Evolutionary conservation across 1,140 invertebrate genomes (phyloP).

Genomic region (Drosophila orena): DNA sequence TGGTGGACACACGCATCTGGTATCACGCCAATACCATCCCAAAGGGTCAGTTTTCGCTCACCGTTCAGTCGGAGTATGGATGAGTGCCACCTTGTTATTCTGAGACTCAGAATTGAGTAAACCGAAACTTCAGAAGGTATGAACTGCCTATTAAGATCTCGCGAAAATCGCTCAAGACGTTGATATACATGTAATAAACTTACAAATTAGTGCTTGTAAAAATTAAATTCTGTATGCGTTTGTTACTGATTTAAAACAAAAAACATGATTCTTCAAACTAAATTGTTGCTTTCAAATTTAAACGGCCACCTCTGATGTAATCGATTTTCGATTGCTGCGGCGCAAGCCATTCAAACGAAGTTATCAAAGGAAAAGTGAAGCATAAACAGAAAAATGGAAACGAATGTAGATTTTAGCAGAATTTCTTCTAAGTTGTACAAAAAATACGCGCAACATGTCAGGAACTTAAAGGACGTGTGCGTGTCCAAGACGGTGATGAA

Average conservation of each 20-base stretch:
- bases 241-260: too few relatives aligned
- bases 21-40: slow-evolving; percentile 95
- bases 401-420: slow-evolving; percentile 42
- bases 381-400: slow-evolving; percentile 41
- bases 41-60: slow-evolving; percentile 94
- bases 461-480: slow-evolving; percentile 49
- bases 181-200: too few relatives aligned
- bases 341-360: slow-evolving; percentile 24
- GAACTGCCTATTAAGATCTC: too few relatives aligned
- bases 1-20: slow-evolving; percentile 96
- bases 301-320: neutral
- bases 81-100: slow-evolving; percentile 69
- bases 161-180: too few relatives aligned
- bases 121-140: too few relatives aligned
- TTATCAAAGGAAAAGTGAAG: neutral
- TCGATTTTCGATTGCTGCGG: slow-evolving; percentile 9
- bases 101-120: too few relatives aligned
- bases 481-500: slow-evolving; percentile 62
- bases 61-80: slow-evolving; percentile 96
- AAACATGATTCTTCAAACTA: too few relatives aligned
- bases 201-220: too few relatives aligned
- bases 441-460: slow-evolving; percentile 39
- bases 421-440: slow-evolving; percentile 41
- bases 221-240: too few relatives aligned
- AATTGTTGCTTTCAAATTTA: neutral